Base-by-base conservation (phyloP, 2,797 vertebrate genomes). In the Pangasius mekongensis region DNA sequence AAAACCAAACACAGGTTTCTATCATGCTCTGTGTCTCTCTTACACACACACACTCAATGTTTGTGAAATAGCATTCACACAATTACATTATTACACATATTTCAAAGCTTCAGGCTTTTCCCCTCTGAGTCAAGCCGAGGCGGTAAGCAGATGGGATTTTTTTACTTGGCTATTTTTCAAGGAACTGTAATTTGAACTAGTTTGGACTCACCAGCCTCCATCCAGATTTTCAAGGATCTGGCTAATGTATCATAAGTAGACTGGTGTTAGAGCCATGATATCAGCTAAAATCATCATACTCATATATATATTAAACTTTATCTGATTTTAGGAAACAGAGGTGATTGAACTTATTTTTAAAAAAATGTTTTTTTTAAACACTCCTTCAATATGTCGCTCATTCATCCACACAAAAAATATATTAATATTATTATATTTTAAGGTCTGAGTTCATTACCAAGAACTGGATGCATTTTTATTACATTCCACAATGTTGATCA, bases 1-100 rank as follows among this genome's bases (percentile, higher is more conserved):
- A 92, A 89, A 91, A 93, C 90, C 94, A 96, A 93, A 95, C 95
- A 92, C 94, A 93, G 93, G 93, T 91, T 92, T 88, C 89, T 94
- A 93, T 91, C 90, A 87, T 82, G 86, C 54, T 69, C 27, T 54
- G 82, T 69, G 71, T 86, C 78, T 86, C 60, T 30, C 62, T 39
- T 7, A 67, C 52, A 71, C 30, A 83, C 52, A 82, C 30, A 78
- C 67, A n/a, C 83, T 83, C 64, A 82, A 30, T 2, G 56, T 83
- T 89, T 54, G 22, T 80, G 60, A 83, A 30, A 66, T 66, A 47
- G 18, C 43, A 30, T 20, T 39, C 60, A 49, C 9, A 5, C 62
- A 67, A 67, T 22, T 83, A 43, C 43, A 83, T 87, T 58, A 47
- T 56, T 60, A 54, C 18, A 39, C 22, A 85, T 80, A 54, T 86